Conservation (phyloP, 64 coral and sea anemone species). For the Pocillopora damicornis region DNA sequence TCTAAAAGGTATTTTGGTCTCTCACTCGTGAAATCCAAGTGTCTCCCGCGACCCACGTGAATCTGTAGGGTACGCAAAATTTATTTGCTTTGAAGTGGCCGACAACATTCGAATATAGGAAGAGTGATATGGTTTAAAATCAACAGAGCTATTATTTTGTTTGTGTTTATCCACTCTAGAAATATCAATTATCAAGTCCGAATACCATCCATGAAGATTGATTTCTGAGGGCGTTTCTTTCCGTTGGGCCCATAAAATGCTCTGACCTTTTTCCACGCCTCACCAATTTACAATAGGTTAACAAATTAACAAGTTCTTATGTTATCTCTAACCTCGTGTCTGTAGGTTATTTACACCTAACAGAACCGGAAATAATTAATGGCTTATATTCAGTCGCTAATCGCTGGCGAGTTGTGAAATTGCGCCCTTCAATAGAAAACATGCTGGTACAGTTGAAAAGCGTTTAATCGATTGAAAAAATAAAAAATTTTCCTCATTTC, state of each 20-base stretch:
- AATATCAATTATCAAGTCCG: no score
- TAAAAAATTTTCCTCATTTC: neutral
- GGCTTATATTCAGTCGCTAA: neutral
- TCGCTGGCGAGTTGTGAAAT: neutral
- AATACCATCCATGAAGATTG: no score
- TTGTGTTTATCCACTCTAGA: neutral
- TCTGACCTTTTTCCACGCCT: neutral
- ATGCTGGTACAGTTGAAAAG: neutral
- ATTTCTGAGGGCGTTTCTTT: no score
- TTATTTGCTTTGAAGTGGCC: neutral
- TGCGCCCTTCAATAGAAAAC: neutral
- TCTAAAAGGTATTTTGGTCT: no score
- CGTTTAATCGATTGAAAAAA: neutral
- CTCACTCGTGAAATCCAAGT: neutral
- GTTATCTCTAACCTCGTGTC: neutral
- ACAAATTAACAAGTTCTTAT: neutral
- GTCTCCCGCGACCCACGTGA: neutral
- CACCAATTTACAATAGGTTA: neutral
- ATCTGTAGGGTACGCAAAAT: neutral
- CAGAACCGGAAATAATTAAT: neutral
- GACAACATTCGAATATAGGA: neutral
- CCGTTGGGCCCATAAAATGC: no score
- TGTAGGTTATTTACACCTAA: neutral
- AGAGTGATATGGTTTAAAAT: neutral
- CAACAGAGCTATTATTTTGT: neutral